Percentiles rank a stretch among this genome's conserved stretches.
Evolutionary conservation across 2,888 invertebrate genomes (phyloP).

Genomic region (Argyresthia albistria): DNA sequence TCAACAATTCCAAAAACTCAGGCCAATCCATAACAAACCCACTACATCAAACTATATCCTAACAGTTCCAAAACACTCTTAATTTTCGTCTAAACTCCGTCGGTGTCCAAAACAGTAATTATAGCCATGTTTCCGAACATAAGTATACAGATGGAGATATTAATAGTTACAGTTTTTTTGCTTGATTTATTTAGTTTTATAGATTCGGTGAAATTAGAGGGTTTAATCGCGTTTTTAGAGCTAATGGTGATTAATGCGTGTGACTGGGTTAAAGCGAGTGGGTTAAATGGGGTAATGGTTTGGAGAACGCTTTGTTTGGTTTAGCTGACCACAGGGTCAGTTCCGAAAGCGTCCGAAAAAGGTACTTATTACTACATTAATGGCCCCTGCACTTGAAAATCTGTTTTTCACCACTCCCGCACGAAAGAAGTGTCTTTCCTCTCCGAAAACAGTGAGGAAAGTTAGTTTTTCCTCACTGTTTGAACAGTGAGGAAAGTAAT

Average conservation of each 20-base stretch:
- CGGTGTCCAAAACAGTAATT: conserved; percentile 49
- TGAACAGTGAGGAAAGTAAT: too few species aligned
- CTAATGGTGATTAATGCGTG: conserved; percentile 60
- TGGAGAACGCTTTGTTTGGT: too few species aligned
- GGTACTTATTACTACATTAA: too few species aligned
- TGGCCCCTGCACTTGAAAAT: too few species aligned
- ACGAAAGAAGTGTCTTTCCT: too few species aligned
- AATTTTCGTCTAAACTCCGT: conserved; percentile 53
- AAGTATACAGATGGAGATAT: conserved; percentile 71
- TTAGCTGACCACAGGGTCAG: too few species aligned
- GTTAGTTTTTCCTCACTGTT: too few species aligned
- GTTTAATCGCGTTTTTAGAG: conserved; percentile 49
- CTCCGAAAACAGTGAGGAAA: too few species aligned
- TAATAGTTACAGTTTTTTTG: conserved; percentile 57
- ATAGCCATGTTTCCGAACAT: conserved; percentile 53
- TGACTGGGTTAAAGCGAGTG: conserved; percentile 20
- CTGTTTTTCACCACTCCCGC: too few species aligned
- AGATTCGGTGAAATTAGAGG: conserved; percentile 57
- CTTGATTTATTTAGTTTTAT: conserved; percentile 63
- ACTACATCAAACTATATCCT: conserved; percentile 3
- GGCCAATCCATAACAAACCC: not conserved
- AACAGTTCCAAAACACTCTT: conserved; percentile 39
- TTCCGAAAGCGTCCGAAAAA: too few species aligned
- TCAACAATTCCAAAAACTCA: too few species aligned
- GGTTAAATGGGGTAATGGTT: not conserved